Evolutionary conservation across 2,888 invertebrate genomes (phyloP), one percentile per base, ranked within the genome.

Genomic region (Osmoderma eremita): DNA sequence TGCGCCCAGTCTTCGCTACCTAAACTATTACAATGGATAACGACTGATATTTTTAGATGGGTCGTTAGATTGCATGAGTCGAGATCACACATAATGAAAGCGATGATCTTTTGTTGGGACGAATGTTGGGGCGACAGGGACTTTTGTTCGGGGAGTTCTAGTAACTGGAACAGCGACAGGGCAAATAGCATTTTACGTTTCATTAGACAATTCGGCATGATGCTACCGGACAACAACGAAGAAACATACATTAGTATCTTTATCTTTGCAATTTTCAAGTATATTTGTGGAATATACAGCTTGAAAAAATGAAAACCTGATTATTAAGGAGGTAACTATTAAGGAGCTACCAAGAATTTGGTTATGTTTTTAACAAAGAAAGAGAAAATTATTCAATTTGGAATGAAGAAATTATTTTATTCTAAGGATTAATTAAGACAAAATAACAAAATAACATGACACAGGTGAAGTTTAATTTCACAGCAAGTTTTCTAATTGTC

Each of bases 11-110:
- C 58, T 30, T 61, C 18, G 56, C 65, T 65, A 65, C 69, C 64
- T 56, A 24, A 30, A 48, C 68, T 42, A 45, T 36, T 61, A 69
- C 69, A 67, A 67, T 69, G 54, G 61, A 51, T 69, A 69, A 69
- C 67, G 53, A 65, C 67, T 62, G 58, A 69, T 67, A 67, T 69
- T 64, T 48, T 64, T 48, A 69, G 69, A 69, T 69, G 67, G 69
- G 69, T 67, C 64, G 24, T 38, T 61, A 58, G 65, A 65, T 65
- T 65, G 50, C 49, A 61, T 48, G 50, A 61, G 65, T 56, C 58
- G 50, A 58, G 65, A 58, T 65, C 50, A 42, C 58, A 61, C 45
- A 61, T 65, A 65, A 65, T 65, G 56, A 65, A 41, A 61, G 65
- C 50, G 65, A 58, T 58, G 65, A 30, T 65, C 54, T 50, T 65